Conservation (phyloP, 2,113 vertebrate genomes). For the Tringa solitaria region DNA sequence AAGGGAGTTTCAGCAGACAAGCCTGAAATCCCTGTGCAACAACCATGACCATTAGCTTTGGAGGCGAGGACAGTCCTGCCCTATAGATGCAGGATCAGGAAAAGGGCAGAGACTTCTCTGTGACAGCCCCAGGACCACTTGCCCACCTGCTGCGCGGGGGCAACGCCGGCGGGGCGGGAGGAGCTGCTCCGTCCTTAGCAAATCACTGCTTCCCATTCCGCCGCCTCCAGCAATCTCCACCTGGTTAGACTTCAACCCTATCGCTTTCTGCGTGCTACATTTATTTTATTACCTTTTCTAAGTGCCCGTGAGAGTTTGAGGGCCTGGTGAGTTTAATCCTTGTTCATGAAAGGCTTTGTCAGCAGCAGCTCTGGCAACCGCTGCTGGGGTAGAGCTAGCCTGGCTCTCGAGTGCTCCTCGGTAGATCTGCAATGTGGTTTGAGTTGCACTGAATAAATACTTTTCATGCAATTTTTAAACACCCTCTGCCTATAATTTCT, state of each 20-base stretch:
- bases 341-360: neutral
- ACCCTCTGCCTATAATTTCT: neutral
- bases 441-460: neutral
- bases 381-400: neutral
- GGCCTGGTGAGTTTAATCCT: neutral
- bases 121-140: neutral
- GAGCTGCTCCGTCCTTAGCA: neutral
- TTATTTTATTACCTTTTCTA: neutral
- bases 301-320: neutral
- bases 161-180: neutral
- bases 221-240: neutral
- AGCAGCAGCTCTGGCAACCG: neutral
- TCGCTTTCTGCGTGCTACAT: neutral
- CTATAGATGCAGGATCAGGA: neutral
- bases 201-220: neutral
- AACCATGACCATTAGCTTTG: rapidly evolving
- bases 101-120: neutral
- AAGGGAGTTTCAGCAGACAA: neutral
- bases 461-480: neutral
- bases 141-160: rapidly evolving
- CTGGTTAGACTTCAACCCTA: neutral
- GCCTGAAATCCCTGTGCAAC: neutral
- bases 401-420: neutral
- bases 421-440: neutral
- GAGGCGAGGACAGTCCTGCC: neutral